These are phyloP conservation scores for Scrobipalpa costella DNA, from an alignment of 2,888 invertebrate species.

Conservation along the genomic window DNA sequence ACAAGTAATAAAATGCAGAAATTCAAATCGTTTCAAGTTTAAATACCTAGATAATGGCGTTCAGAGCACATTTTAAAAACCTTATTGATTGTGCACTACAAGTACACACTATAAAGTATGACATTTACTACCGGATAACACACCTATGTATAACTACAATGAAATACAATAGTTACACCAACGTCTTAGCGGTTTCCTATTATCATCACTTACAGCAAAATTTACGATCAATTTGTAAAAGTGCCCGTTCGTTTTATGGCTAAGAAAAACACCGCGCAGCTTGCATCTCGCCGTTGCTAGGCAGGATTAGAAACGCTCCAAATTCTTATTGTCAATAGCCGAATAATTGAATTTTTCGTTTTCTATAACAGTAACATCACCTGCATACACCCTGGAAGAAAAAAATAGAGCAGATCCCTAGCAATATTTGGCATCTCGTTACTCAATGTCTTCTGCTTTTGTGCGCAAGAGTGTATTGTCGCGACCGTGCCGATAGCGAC, in stretches of 20 bases:
- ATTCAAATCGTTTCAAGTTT: slow-evolving; percentile 9
- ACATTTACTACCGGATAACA: slow-evolving; percentile 32
- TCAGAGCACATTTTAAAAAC: slow-evolving; percentile 14
- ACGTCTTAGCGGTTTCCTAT: slow-evolving; percentile 40
- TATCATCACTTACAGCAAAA: slow-evolving; percentile 45
- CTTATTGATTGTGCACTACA: slow-evolving; percentile 14
- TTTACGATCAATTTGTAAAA: slow-evolving; percentile 74
- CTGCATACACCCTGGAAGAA: slow-evolving; percentile 57
- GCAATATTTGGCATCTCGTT: slow-evolving; percentile 70
- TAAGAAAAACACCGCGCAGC: slow-evolving; percentile 35
- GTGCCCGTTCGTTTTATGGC: slow-evolving; percentile 61
- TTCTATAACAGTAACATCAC: slow-evolving; percentile 71
- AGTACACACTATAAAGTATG: slow-evolving; percentile 34
- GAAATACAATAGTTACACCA: slow-evolving; percentile 17
- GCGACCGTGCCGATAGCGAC: slow-evolving; percentile 48
- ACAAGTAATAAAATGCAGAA: slow-evolving; percentile 13
- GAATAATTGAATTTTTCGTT: slow-evolving; percentile 74
- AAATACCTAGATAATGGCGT: slow-evolving; percentile 12
- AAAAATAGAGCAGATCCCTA: slow-evolving; percentile 63
- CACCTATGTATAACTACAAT: slow-evolving; percentile 26
- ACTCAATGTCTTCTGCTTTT: slow-evolving; percentile 73
- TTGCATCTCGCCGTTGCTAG: slow-evolving; percentile 39
- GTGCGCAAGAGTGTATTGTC: slow-evolving; percentile 58
- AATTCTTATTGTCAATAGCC: slow-evolving; percentile 63
- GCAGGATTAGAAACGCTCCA: slow-evolving; percentile 63